These are phyloP conservation scores for Muraenolepis orangiensis DNA, from an alignment of 2,797 vertebrate species.

Conservation along the genomic window DNA sequence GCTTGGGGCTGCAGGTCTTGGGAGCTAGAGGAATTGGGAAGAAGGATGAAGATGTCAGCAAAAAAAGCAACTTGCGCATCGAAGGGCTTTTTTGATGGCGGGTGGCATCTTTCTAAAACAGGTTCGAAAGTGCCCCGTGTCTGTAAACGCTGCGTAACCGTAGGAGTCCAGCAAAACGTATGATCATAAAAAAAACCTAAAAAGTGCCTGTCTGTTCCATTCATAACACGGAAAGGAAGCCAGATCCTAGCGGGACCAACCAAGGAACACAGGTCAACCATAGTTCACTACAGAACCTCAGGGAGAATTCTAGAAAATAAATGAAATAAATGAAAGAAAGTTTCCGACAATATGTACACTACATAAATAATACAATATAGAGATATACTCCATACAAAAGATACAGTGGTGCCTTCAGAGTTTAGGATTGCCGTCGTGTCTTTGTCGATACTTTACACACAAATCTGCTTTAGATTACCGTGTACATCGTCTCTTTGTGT, in stretches of 20 bases:
- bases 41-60: slow-evolving; percentile 17
- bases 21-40: slow-evolving; percentile 67
- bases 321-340: neutral
- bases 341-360: neutral
- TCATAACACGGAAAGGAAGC: slow-evolving; percentile 25
- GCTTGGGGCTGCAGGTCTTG: slow-evolving; percentile 96
- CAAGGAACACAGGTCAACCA: slow-evolving; percentile 51
- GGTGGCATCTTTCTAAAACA: too few relatives aligned
- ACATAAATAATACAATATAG: slow-evolving; percentile 5
- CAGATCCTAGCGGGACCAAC: slow-evolving; percentile 30
- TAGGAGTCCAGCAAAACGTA: neutral
- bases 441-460: slow-evolving; percentile 47
- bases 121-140: neutral
- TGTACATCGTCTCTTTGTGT: too few relatives aligned
- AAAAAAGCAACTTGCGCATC: neutral
- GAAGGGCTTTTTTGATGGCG: slow-evolving; percentile 13
- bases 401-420: slow-evolving; percentile 54
- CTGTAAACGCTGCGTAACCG: neutral
- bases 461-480: slow-evolving; percentile 43
- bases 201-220: slow-evolving; percentile 10
- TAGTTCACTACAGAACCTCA: slow-evolving; percentile 57
- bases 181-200: neutral
- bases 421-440: slow-evolving; percentile 52
- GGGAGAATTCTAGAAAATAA: slow-evolving; percentile 32
- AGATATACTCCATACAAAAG: slow-evolving; percentile 50